Evolutionary conservation across 1,140 invertebrate species (phyloP).

Genomic region (Drosophila bocqueti): DNA sequence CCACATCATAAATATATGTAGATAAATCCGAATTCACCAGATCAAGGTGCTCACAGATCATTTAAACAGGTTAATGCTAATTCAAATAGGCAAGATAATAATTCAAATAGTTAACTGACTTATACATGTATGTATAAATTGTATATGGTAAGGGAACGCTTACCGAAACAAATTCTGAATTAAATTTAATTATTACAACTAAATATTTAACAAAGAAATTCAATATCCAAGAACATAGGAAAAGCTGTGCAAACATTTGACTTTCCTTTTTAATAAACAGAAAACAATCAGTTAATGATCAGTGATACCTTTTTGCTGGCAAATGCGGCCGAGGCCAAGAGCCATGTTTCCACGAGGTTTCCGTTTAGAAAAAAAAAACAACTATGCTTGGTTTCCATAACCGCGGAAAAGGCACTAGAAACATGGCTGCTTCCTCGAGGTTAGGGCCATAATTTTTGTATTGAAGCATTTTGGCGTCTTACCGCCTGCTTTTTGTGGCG

Average conservation of each 20-base stretch:
- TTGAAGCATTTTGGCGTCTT: constrained; percentile 11
- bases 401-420: not conserved
- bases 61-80: not conserved
- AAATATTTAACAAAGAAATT: not conserved
- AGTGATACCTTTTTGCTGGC: not conserved
- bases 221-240: not conserved
- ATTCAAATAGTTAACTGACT: not conserved
- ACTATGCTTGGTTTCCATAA: not conserved
- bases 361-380: not conserved
- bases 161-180: too few relatives aligned
- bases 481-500: constrained; percentile 8
- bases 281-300: not conserved
- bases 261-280: too few relatives aligned
- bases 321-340: not conserved
- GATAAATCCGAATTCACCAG: not conserved
- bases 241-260: not conserved
- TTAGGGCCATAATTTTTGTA: not conserved
- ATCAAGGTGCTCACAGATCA: not conserved
- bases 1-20: not conserved
- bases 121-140: not conserved
- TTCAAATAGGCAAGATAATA: not conserved
- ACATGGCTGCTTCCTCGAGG: constrained; percentile 5
- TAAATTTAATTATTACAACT: not conserved
- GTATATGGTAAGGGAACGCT: too few relatives aligned
- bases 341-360: constrained; percentile 13